Base-by-base conservation (phyloP, 2,888 invertebrate genomes). In the Lepidochrysops patricia region DNA sequence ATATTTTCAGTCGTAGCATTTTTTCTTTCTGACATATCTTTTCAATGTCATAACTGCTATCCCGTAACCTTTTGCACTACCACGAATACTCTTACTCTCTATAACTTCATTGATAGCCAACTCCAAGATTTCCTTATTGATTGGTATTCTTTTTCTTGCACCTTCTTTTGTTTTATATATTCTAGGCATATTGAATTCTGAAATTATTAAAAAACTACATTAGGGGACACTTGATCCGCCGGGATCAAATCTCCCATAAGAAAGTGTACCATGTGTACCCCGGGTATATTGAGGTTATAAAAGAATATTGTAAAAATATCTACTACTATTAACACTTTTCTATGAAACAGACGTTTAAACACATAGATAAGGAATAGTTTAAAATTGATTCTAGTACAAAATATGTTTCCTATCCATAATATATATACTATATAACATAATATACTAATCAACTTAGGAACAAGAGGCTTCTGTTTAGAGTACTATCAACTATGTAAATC, bases 211-310 rank as follows among this genome's bases (percentile, higher is more conserved):
- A n/a, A n/a, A n/a, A n/a, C n/a, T n/a, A n/a, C n/a, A n/a, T n/a
- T n/a, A n/a, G n/a, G n/a, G n/a, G n/a, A n/a, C n/a, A n/a, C n/a
- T n/a, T n/a, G n/a, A n/a, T n/a, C 63, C 59, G 58, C 25, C 12
- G 15, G 62, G 63, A 64, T 64, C 63, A 63, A n/a, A 60, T 60
- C 62, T 63, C 61, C 62, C 63, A 12, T 62, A 61, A 23, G 1
- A 34, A 61, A 62, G 60, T 61, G 61, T 63, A 61, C 59, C 60
- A 61, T 15, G 60, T 62, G 60, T 62, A 61, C 64, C 62, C 58
- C n/a, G 29, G 15, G 48, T 13, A 60, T 19, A 3, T 64, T 32
- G 32, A 62, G 64, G 61, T 62, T 62, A 62, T 52, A 63, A 63
- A 62, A 50, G 19, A 61, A 61, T 59, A 60, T 60, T 58, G 9